Evolutionary conservation across 2,113 vertebrate species (phyloP).

Genomic region (Scolopax mira): DNA sequence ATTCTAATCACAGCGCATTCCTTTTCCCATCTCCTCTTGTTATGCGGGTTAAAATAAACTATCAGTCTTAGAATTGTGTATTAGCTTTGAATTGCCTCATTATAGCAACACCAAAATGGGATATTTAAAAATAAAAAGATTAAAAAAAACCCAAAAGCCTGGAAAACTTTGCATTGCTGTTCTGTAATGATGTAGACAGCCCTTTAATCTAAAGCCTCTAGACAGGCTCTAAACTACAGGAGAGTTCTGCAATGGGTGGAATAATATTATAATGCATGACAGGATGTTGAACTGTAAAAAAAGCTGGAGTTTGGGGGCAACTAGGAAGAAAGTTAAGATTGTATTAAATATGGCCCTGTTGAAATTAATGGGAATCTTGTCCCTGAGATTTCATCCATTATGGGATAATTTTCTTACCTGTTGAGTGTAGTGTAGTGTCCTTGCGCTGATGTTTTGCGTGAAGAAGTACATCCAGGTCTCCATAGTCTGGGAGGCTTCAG

Average conservation of each 20-base stretch:
- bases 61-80: constrained; percentile 16
- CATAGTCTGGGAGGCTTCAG: background rate
- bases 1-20: background rate
- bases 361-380: background rate
- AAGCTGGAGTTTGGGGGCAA: background rate
- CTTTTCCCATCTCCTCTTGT: background rate
- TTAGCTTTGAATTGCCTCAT: constrained; percentile 47
- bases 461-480: background rate
- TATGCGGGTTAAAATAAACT: constrained; percentile 41
- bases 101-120: background rate
- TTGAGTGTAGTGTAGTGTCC: background rate
- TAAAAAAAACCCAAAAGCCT: background rate
- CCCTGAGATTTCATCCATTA: background rate
- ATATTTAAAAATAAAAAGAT: constrained; percentile 1
- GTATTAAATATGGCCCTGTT: background rate
- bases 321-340: background rate
- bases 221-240: constrained; percentile 1
- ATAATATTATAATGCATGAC: background rate
- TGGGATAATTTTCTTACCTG: background rate
- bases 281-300: background rate
- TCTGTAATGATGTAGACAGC: constrained; percentile 23
- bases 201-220: constrained; percentile 28
- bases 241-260: background rate
- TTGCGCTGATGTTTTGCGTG: background rate
- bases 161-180: background rate